phyloP scores from a whole-genome alignment of 92 coral and sea anemone genomes.

The Phenganax subtilis region DNA sequence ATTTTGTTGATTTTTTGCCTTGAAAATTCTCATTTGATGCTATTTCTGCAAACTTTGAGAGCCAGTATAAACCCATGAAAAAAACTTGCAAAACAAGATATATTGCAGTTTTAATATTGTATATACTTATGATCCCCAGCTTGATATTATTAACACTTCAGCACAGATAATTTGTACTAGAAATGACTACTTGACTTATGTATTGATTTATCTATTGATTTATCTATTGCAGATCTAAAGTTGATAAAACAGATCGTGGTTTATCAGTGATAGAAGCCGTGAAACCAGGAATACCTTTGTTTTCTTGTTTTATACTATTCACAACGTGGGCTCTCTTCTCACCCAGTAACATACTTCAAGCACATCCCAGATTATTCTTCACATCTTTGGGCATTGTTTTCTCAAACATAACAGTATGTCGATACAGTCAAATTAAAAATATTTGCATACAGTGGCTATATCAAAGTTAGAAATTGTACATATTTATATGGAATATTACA shows the following conservation, averaged over 20 bases:
- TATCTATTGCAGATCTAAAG: conserved; percentile 50
- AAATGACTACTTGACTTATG: neutral
- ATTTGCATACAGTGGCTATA: too few relatives aligned
- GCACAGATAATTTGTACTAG: neutral
- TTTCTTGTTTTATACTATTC: conserved; percentile 51
- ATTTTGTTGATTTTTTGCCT: too few relatives aligned
- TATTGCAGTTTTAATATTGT: too few relatives aligned
- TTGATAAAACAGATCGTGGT: conserved; percentile 62
- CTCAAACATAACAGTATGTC: conserved; percentile 82
- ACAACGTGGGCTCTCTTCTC: conserved; percentile 68
- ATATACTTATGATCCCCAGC: neutral
- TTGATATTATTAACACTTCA: neutral
- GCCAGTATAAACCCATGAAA: too few relatives aligned
- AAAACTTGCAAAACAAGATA: too few relatives aligned
- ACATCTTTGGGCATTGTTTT: conserved; percentile 87
- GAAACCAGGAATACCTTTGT: conserved; percentile 62
- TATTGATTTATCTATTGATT: neutral
- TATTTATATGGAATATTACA: too few relatives aligned
- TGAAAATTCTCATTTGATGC: too few relatives aligned
- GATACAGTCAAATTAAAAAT: too few relatives aligned
- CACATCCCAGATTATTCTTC: conserved; percentile 69
- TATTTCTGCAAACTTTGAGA: too few relatives aligned
- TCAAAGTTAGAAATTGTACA: too few relatives aligned
- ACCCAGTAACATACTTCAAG: conserved; percentile 63
- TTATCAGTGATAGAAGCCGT: conserved; percentile 66